Base-by-base conservation (phyloP, 2,888 invertebrate genomes). In the Pediacus dermestoides region DNA sequence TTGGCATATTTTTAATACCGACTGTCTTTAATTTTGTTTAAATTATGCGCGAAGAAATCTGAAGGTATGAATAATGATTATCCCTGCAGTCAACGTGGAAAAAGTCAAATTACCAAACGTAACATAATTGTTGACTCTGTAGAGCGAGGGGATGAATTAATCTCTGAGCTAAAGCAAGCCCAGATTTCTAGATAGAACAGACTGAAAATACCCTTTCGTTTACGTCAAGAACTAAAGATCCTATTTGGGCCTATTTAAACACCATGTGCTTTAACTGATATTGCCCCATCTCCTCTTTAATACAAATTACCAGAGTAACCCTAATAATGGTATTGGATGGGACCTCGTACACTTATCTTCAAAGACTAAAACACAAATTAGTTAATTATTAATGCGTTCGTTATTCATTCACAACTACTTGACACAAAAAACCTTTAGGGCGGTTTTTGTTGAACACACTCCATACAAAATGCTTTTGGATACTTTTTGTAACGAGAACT, bases 141-240 rank as follows among this genome's bases (percentile, higher is more conserved):
- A 9, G 10, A 28, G 14, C 28, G 28, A 28, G 52, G 52, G 55
- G 51, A 54, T 57, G 59, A 59, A 63, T 61, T 63, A 62, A 61
- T 63, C 57, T 57, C 44, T 45, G 48, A 49, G 60, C 57, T 61
- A 55, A 61, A 57, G 55, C 54, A 51, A 33, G 55, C 56, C 52
- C 47, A 58, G 63, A 64, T 64, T 56, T 57, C 48, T 51, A 57
- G 64, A 64, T 64, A 64, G 60, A 52, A 60, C 61, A 63, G 61
- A 61, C 59, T 48, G n/a, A n/a, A n/a, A 43, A 50, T 44, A 44
- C 38, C 44, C 40, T 40, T 37, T 30, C 37, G 42, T 42, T 48
- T 42, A 39, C n/a, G 21, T 18, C 21, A 18, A 18, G 21, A n/a
- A 18, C 21, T 39, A 45, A 45, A 37, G 41, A n/a, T 42, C 34